Base-by-base conservation (phyloP, 2,113 vertebrate genomes). In the Cryptotis parvus region DNA sequence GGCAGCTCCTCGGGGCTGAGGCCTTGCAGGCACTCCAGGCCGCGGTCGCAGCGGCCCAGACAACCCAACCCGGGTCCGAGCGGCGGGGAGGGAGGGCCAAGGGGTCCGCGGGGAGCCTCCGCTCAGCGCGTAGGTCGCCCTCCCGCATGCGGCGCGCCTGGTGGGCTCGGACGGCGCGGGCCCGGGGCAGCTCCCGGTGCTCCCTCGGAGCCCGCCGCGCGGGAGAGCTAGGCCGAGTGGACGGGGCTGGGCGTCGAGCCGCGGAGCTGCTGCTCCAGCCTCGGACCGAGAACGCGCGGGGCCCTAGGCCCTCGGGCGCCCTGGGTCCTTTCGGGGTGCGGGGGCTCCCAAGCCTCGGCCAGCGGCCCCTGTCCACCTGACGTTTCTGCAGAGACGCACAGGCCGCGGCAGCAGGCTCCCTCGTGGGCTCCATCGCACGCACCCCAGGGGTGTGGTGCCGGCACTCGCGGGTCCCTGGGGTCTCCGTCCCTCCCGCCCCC, bases 401-500 rank as follows among this genome's bases (percentile, higher is more conserved):
- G 27, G 63, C 27, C 27, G 63, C 27, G 4, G 10, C 27, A 10
- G 63, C 63, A 65, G 4, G 6, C 27, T 31, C 63, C 63, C 27
- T 10, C 29, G 26, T 7, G 16, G 55, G 55, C 22, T 18, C 55
- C 18, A 58, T 58, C 43, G 16, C 1, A 20, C 43, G 16, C 1
- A 20, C 45, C 31, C 14, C 2, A 4, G 37, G 65, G 14, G 1
- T 10, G 31, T 31, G 22, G 24, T 20, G 16, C 27, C 0, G 0
- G 12, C 0, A 2, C 35, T 31, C 15, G 11, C 33, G 27, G 26
- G 22, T 2, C 41, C 37, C 12, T 1, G 1, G 10, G 33, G 72
- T 45, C 33, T 4, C 61, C 9, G 18, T 16, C 69, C 37, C 10
- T 39, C 31, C 0, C 12, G n/a, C n/a, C 68, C 1, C n/a, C 9